Evolutionary conservation across 2,888 invertebrate genomes (phyloP).

Genomic region (Coelinius sp.): DNA sequence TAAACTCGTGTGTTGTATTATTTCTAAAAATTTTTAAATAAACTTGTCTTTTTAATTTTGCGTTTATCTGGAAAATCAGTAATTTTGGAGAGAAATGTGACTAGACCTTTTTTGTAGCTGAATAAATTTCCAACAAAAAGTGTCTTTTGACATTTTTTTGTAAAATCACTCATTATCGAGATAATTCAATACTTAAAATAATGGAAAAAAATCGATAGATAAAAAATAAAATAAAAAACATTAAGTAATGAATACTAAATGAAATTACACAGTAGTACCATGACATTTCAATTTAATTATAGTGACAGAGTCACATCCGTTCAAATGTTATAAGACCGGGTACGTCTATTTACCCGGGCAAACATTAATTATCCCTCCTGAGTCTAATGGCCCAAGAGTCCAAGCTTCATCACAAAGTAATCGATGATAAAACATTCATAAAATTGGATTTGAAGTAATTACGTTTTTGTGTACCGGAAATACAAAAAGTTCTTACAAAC

Average conservation of each 20-base stretch:
- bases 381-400: conserved; percentile 52
- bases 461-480: conserved; percentile 57
- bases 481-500: conserved; percentile 8
- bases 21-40: no score
- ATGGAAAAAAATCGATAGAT: no score
- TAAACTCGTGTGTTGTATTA: not conserved
- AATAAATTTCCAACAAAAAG: no score
- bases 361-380: conserved; percentile 59
- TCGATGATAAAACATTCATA: conserved; percentile 62
- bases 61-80: no score
- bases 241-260: not conserved
- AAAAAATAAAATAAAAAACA: not conserved
- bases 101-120: no score
- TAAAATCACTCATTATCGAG: no score
- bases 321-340: not conserved
- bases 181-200: no score
- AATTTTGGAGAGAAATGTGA: conserved; percentile 11
- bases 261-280: not conserved
- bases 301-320: conserved; percentile 9
- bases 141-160: no score
- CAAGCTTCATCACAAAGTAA: conserved; percentile 37
- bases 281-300: not conserved
- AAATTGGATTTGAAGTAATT: conserved; percentile 66
- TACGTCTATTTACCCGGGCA: conserved; percentile 46
- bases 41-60: no score